Percentiles rank a stretch among this genome's conserved stretches.
These are phyloP conservation scores for Drosophila guanche DNA, from an alignment of 1,140 invertebrate species.

Conservation along the genomic window DNA sequence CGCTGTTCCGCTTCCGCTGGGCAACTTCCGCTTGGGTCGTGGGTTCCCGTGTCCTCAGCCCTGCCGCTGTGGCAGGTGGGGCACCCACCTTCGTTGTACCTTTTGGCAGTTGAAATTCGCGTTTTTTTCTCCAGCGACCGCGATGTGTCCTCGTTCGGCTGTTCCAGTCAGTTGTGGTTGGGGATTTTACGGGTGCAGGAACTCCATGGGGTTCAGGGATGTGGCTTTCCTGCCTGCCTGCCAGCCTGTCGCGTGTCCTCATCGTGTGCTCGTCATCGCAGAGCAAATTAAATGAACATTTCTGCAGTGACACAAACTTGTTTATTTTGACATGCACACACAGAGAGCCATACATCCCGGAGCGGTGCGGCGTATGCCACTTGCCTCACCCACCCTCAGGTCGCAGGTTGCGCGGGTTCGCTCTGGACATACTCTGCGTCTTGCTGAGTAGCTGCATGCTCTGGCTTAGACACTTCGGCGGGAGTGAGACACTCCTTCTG, in stretches of 20 bases:
- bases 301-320: slow-evolving; percentile 80
- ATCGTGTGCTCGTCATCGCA: slow-evolving; percentile 50
- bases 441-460: background rate
- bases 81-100: slow-evolving; percentile 31
- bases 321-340: slow-evolving; percentile 81
- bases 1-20: slow-evolving; percentile 63
- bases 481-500: no score
- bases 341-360: slow-evolving; percentile 15
- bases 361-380: slow-evolving; percentile 4
- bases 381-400: slow-evolving; percentile 3
- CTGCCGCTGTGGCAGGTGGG: slow-evolving; percentile 1
- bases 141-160: slow-evolving; percentile 44
- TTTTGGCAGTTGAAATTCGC: slow-evolving; percentile 46
- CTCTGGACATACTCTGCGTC: slow-evolving; percentile 24
- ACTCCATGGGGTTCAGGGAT: slow-evolving; percentile 5
- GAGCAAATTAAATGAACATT: slow-evolving; percentile 80
- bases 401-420: slow-evolving; percentile 12
- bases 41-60: slow-evolving; percentile 18
- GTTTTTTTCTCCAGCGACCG: slow-evolving; percentile 37
- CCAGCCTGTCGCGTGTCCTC: slow-evolving; percentile 31
- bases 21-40: slow-evolving; percentile 32
- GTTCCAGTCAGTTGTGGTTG: background rate
- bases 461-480: no score
- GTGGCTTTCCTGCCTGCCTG: slow-evolving; percentile 2
- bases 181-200: background rate